phyloP scores from a whole-genome alignment of 2,888 invertebrate species.

The Boloria selene region DNA sequence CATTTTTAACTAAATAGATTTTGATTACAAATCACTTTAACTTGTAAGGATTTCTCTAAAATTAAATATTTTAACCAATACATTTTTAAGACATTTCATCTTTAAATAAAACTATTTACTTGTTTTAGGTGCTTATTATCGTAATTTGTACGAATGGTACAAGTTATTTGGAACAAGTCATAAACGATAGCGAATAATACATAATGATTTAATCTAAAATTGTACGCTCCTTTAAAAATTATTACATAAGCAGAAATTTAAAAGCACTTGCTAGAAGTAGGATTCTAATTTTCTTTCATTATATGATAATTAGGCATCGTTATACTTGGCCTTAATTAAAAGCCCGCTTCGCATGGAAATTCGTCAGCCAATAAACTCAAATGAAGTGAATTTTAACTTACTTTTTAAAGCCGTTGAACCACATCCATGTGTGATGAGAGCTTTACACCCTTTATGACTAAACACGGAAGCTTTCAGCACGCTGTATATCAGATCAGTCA shows the following conservation, averaged over 20 bases:
- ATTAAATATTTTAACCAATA: neutral
- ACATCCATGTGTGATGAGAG: slow-evolving; percentile 12
- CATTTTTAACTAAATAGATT: too few species aligned
- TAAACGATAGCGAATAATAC: too few species aligned
- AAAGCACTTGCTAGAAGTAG: neutral
- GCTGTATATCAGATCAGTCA: neutral
- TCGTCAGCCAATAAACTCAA: slow-evolving; percentile 18
- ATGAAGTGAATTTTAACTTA: slow-evolving; percentile 24
- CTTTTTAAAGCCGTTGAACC: slow-evolving; percentile 20
- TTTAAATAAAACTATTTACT: neutral
- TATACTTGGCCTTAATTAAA: slow-evolving; percentile 17
- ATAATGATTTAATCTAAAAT: neutral
- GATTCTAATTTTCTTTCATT: slow-evolving; percentile 5
- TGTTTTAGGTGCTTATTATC: too few species aligned
- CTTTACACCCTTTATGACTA: slow-evolving; percentile 16
- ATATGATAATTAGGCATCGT: slow-evolving; percentile 9
- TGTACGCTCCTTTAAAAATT: neutral
- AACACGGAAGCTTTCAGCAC: slow-evolving; percentile 11
- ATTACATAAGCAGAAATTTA: neutral
- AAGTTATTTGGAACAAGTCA: too few species aligned
- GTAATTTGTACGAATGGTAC: too few species aligned
- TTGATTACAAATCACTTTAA: neutral
- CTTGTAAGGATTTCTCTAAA: neutral
- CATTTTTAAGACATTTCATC: neutral
- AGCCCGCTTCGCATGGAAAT: slow-evolving; percentile 7